A percentile compares a stretch with the other conserved stretches of the same genome.
phyloP scores from a whole-genome alignment of 2,888 invertebrate genomes.

The Tridacna gigas region DNA sequence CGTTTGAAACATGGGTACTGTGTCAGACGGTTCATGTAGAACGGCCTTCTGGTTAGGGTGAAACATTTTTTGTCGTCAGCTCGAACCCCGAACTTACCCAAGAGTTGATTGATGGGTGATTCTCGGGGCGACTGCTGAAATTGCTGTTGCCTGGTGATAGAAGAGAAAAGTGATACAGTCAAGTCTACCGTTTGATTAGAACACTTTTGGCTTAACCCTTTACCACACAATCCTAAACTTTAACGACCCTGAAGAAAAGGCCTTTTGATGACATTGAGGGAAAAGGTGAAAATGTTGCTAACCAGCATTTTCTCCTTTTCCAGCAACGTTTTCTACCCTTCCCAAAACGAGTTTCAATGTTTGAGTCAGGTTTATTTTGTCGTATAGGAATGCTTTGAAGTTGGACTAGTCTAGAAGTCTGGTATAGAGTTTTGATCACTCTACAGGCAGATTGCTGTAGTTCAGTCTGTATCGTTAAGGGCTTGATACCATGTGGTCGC shows the following conservation, averaged over 20 bases:
- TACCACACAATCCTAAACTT: too few relatives aligned
- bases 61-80: constrained; percentile 56
- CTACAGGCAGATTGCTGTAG: too few relatives aligned
- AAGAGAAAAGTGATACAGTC: background rate
- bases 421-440: too few relatives aligned
- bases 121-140: background rate
- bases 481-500: too few relatives aligned
- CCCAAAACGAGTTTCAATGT: too few relatives aligned
- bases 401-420: too few relatives aligned
- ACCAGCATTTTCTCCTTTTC: constrained; percentile 1
- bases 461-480: too few relatives aligned
- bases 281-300: background rate
- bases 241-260: too few relatives aligned
- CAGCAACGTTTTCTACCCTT: background rate
- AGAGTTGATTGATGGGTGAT: background rate
- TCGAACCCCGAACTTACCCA: constrained; percentile 9
- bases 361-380: too few relatives aligned
- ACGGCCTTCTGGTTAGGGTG: constrained; percentile 47
- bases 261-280: background rate
- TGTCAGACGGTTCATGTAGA: constrained; percentile 47
- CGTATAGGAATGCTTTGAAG: too few relatives aligned
- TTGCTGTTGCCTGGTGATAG: constrained; percentile 23
- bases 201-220: too few relatives aligned
- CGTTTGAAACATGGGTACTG: constrained; percentile 55
- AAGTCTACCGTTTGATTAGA: too few relatives aligned